phyloP scores from a whole-genome alignment of 2,888 invertebrate genomes.

The Osmoderma eremita region DNA sequence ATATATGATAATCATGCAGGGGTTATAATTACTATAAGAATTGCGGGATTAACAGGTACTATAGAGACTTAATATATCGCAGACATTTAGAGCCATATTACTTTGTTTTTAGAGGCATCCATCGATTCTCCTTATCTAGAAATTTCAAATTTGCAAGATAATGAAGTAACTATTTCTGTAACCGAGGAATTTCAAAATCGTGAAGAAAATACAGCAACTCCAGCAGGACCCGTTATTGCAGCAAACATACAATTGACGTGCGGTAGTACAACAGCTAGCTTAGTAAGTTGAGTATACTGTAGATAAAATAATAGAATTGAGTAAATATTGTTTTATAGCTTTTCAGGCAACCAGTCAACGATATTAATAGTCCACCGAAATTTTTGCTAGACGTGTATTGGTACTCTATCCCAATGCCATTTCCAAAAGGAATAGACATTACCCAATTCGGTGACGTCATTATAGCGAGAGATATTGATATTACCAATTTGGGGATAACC shows the following conservation, averaged over 20 bases:
- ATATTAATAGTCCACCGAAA: slow-evolving; percentile 66
- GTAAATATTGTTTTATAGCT: slow-evolving; percentile 58
- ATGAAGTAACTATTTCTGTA: background rate
- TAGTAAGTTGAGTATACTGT: too few relatives aligned
- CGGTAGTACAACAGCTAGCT: background rate
- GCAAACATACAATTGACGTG: background rate
- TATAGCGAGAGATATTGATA: slow-evolving; percentile 66
- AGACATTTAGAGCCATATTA: background rate
- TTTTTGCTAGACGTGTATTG: slow-evolving; percentile 60
- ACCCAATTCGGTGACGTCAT: slow-evolving; percentile 63
- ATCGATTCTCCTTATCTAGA: background rate
- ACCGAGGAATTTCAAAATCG: slow-evolving; percentile 13
- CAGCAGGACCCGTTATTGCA: background rate
- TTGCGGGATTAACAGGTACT: slow-evolving; percentile 7
- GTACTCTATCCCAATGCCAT: slow-evolving; percentile 65
- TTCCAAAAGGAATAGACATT: slow-evolving; percentile 56
- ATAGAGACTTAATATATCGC: background rate
- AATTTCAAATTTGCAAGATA: background rate
- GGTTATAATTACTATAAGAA: background rate
- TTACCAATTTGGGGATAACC: slow-evolving; percentile 61
- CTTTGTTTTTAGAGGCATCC: background rate
- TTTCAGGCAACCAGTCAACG: slow-evolving; percentile 61
- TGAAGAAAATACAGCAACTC: slow-evolving; percentile 6
- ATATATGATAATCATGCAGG: background rate
- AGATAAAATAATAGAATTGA: too few relatives aligned